Conservation (phyloP, 2,888 invertebrate species). For the Hymenopus coronatus region DNA sequence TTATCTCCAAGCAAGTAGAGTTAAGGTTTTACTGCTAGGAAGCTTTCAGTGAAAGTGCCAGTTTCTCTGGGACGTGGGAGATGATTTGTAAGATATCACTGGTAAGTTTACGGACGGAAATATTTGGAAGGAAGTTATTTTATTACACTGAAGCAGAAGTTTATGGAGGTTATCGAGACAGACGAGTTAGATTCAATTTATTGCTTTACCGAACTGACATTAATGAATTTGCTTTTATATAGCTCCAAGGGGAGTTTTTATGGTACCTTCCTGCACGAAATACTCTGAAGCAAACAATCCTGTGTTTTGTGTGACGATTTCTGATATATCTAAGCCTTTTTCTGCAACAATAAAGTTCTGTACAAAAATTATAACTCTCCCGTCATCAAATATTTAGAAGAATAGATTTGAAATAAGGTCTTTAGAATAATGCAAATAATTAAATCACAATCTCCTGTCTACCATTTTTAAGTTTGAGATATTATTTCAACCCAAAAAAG, state of each 20-base stretch:
- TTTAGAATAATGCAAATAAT: too few relatives aligned
- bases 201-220: neutral
- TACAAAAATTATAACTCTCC: neutral
- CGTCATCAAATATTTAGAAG: too few relatives aligned
- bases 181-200: neutral
- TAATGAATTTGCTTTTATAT: neutral
- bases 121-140: neutral
- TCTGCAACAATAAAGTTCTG: neutral
- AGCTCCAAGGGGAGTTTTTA: neutral
- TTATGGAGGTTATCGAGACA: neutral
- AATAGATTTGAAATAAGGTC: too few relatives aligned
- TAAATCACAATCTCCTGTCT: too few relatives aligned
- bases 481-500: too few relatives aligned
- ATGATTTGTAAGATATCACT: neutral
- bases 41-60: neutral
- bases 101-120: neutral
- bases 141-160: neutral
- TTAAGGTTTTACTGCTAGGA: neutral
- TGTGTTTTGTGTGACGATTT: neutral
- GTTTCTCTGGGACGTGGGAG: neutral
- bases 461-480: too few relatives aligned
- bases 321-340: neutral
- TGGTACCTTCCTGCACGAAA: neutral
- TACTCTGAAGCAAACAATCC: neutral
- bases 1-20: neutral